Conservation (phyloP, 2,888 invertebrate species). For the Crepidodera aurea region DNA sequence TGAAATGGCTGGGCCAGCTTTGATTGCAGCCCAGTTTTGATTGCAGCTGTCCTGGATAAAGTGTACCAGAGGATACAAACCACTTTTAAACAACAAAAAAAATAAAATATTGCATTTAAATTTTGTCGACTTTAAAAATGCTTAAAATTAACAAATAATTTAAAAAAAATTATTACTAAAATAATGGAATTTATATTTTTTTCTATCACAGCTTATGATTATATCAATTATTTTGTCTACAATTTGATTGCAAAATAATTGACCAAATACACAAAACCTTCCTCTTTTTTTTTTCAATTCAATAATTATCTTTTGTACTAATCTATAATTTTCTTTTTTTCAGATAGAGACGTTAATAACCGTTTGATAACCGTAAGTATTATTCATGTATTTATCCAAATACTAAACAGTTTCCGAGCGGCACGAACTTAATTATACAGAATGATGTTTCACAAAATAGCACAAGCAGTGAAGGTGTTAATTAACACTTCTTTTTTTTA, state of each 20-base stretch:
- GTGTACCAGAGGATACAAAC: too few species aligned
- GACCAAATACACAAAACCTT: neutral
- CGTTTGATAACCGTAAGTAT: slow-evolving; percentile 8
- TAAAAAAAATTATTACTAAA: too few species aligned
- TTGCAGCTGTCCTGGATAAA: too few species aligned
- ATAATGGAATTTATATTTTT: too few species aligned
- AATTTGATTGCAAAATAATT: neutral
- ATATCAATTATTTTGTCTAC: too few species aligned
- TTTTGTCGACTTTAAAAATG: too few species aligned
- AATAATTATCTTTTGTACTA: slow-evolving; percentile 1
- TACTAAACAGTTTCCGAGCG: neutral
- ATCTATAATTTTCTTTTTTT: slow-evolving; percentile 1
- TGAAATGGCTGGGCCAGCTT: too few species aligned
- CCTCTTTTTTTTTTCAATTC: neutral
- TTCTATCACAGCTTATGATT: too few species aligned
- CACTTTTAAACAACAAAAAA: too few species aligned
- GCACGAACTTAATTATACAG: neutral
- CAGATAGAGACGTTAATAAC: neutral
- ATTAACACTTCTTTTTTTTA: neutral
- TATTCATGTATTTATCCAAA: neutral
- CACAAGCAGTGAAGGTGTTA: neutral
- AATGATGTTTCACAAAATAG: slow-evolving; percentile 1
- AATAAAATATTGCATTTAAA: too few species aligned
- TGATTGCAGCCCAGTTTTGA: too few species aligned
- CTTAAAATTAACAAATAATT: too few species aligned